A percentile compares a stretch with the other conserved stretches of the same genome.
phyloP scores from a whole-genome alignment of 2,113 vertebrate genomes.

The Campylorhamphus procurvoides region DNA sequence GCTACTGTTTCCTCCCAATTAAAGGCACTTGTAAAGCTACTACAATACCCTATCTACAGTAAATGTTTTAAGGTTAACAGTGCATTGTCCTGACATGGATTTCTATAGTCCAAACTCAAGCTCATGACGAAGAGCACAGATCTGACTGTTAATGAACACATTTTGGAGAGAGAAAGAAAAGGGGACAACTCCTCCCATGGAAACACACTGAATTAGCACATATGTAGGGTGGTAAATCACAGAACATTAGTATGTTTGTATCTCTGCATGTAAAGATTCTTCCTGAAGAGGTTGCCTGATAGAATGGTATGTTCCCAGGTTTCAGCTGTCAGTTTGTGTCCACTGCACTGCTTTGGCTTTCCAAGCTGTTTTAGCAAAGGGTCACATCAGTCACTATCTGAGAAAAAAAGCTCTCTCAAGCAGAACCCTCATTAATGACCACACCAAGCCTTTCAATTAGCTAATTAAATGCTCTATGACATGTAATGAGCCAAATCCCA shows the following conservation, averaged over 20 bases:
- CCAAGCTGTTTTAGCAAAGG: neutral
- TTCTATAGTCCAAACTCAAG: slow-evolving; percentile 43
- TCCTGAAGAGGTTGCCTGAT: neutral
- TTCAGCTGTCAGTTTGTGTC: neutral
- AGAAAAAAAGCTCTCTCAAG: neutral
- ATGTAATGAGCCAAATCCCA: neutral
- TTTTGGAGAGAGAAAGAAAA: neutral
- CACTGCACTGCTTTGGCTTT: neutral
- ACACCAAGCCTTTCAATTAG: neutral
- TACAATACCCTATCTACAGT: slow-evolving; percentile 1
- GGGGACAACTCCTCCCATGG: neutral
- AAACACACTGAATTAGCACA: neutral
- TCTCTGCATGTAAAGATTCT: neutral
- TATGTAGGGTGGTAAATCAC: neutral
- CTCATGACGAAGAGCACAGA: slow-evolving; percentile 19
- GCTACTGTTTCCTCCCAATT: slow-evolving; percentile 14
- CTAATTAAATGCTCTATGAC: neutral
- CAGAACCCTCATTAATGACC: neutral
- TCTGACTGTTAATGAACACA: neutral
- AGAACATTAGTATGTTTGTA: neutral
- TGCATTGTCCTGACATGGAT: slow-evolving; percentile 50
- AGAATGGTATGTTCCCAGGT: neutral
- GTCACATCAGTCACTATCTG: neutral
- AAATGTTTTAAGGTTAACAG: slow-evolving; percentile 65
- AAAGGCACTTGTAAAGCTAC: slow-evolving; percentile 80